phyloP scores from a whole-genome alignment of 2,888 invertebrate genomes.

The Nephrotoma guestfalica region DNA sequence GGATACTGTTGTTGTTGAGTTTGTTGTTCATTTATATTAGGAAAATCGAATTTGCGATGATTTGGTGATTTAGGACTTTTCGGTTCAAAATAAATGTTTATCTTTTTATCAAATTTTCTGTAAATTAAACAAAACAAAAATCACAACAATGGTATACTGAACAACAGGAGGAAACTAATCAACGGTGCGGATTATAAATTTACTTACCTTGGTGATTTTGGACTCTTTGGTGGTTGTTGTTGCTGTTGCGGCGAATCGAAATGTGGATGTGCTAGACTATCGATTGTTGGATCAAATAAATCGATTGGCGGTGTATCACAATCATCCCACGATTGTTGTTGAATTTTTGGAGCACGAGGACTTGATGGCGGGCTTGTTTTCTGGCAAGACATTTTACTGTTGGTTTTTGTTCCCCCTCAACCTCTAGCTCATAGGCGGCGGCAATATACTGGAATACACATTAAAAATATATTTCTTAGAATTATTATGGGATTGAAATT shows the following conservation, averaged over 20 bases:
- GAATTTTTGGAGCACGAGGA: slow-evolving; percentile 18
- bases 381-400: neutral
- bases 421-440: neutral
- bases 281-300: slow-evolving; percentile 12
- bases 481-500: neutral
- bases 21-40: slow-evolving; percentile 1
- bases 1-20: neutral
- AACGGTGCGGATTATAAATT: neutral
- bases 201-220: slow-evolving; percentile 26
- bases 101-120: slow-evolving; percentile 6
- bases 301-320: slow-evolving; percentile 14
- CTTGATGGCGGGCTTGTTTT: slow-evolving; percentile 16
- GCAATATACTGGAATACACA: neutral
- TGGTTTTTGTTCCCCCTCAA: neutral
- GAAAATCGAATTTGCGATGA: slow-evolving; percentile 1
- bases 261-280: slow-evolving; percentile 8
- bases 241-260: slow-evolving; percentile 7
- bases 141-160: neutral
- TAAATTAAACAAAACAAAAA: neutral
- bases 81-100: slow-evolving; percentile 3
- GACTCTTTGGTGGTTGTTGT: slow-evolving; percentile 21
- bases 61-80: slow-evolving; percentile 5
- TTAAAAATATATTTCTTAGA: neutral
- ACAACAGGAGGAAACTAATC: neutral
- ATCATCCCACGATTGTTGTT: slow-evolving; percentile 18